Evolutionary conservation across 2,888 invertebrate genomes (phyloP).

Genomic region (Corythucha ciliata): DNA sequence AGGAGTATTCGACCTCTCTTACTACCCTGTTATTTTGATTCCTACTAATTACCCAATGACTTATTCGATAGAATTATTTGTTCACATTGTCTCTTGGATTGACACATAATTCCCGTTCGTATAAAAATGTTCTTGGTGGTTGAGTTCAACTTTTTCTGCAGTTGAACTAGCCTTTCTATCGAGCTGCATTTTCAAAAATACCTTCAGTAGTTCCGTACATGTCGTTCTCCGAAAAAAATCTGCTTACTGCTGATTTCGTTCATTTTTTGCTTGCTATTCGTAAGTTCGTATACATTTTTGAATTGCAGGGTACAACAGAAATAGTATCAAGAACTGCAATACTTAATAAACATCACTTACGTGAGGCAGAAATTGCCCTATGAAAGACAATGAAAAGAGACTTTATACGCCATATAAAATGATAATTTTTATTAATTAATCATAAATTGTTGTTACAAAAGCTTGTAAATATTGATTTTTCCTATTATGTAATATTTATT

Average conservation of each 20-base stretch:
- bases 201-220: no score
- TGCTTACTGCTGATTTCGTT: slow-evolving; percentile 9
- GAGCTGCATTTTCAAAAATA: neutral
- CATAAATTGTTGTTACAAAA: slow-evolving; percentile 27
- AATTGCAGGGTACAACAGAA: slow-evolving; percentile 11
- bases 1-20: no score
- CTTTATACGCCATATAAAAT: slow-evolving; percentile 18
- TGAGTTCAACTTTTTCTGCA: no score
- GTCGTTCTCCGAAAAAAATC: no score
- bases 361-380: no score
- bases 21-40: no score
- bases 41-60: no score
- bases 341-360: slow-evolving; percentile 28
- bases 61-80: no score
- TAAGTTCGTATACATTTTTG: slow-evolving; percentile 3
- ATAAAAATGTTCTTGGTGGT: no score
- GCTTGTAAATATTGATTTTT: slow-evolving; percentile 33
- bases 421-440: slow-evolving; percentile 27
- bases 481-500: slow-evolving; percentile 34
- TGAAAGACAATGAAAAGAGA: slow-evolving; percentile 31
- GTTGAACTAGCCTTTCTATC: neutral
- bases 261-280: slow-evolving; percentile 12
- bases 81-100: no score
- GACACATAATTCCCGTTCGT: no score
- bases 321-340: slow-evolving; percentile 17